phyloP scores from a whole-genome alignment of 2,113 vertebrate genomes.

The Antennarius striatus region DNA sequence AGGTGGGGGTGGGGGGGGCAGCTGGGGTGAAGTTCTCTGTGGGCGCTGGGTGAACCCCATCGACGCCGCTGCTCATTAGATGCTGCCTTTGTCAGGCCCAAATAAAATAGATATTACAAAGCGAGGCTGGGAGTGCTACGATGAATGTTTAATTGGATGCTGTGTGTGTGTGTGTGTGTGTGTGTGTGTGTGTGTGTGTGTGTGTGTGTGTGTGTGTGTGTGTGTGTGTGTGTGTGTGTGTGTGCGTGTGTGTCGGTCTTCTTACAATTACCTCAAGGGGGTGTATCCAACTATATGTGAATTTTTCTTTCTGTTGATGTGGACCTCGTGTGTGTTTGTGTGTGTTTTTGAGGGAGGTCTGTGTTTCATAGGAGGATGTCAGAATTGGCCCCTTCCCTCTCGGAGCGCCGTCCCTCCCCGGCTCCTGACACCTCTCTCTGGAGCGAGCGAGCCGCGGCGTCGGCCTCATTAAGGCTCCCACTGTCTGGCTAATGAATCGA shows the following conservation, averaged over 20 bases:
- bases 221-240: no score
- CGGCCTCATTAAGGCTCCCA: conserved; percentile 75
- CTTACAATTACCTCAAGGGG: neutral
- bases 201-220: no score
- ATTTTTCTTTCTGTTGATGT: conserved; percentile 9
- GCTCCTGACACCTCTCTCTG: conserved; percentile 67
- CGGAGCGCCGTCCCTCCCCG: conserved; percentile 43
- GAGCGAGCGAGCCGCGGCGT: conserved; percentile 57
- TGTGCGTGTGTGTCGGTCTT: conserved; percentile 6
- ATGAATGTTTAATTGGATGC: conserved; percentile 77
- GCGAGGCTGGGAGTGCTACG: conserved; percentile 55
- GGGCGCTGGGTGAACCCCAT: conserved; percentile 63
- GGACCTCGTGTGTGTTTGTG: conserved; percentile 8
- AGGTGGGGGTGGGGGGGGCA: conserved; percentile 33
- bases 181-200: neutral
- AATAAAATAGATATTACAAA: conserved; percentile 76
- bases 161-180: conserved; percentile 29
- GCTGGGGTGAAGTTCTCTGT: conserved; percentile 59
- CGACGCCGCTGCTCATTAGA: conserved; percentile 74
- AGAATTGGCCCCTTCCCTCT: conserved; percentile 38
- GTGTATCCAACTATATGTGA: conserved; percentile 19
- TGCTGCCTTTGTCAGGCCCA: conserved; percentile 68
- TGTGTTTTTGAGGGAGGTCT: conserved; percentile 20
- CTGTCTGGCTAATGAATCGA: conserved; percentile 81
- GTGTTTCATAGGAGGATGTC: conserved; percentile 47